Conservation (phyloP, 1,140 invertebrate species). For the Papilio aristodemus region DNA sequence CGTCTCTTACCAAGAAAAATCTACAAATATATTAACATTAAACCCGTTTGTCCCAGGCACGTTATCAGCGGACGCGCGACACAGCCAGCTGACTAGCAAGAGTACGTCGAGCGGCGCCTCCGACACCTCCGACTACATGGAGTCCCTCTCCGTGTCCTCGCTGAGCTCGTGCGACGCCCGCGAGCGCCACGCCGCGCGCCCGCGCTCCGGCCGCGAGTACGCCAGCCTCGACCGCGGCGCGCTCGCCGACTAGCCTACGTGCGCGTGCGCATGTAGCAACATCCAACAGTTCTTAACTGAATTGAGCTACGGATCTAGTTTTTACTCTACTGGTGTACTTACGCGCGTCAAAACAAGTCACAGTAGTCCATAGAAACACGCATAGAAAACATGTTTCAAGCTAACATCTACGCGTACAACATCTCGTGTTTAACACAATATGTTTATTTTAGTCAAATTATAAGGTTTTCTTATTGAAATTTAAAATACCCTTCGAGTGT, state of each 20-base stretch:
- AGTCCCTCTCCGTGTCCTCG: slow-evolving; percentile 87
- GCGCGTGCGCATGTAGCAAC: slow-evolving; percentile 35
- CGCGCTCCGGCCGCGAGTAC: slow-evolving; percentile 93
- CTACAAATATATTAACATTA: no score
- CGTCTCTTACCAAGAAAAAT: not conserved
- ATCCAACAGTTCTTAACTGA: not conserved
- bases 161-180: slow-evolving; percentile 87
- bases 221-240: slow-evolving; percentile 88
- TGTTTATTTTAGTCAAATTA: no score
- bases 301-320: not conserved
- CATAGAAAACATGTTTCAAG: no score
- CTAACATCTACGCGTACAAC: no score
- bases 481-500: no score
- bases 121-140: slow-evolving; percentile 93
- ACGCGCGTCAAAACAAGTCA: no score
- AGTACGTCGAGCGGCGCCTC: slow-evolving; percentile 90
- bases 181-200: slow-evolving; percentile 86
- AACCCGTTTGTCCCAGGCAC: not conserved
- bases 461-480: no score
- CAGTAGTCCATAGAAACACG: no score
- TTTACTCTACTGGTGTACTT: not conserved
- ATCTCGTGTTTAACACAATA: no score
- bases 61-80: slow-evolving; percentile 77
- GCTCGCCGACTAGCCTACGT: slow-evolving; percentile 55
- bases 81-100: slow-evolving; percentile 65